phyloP scores from a whole-genome alignment of 1,140 invertebrate species.

The Hydropsyche tenuis region DNA sequence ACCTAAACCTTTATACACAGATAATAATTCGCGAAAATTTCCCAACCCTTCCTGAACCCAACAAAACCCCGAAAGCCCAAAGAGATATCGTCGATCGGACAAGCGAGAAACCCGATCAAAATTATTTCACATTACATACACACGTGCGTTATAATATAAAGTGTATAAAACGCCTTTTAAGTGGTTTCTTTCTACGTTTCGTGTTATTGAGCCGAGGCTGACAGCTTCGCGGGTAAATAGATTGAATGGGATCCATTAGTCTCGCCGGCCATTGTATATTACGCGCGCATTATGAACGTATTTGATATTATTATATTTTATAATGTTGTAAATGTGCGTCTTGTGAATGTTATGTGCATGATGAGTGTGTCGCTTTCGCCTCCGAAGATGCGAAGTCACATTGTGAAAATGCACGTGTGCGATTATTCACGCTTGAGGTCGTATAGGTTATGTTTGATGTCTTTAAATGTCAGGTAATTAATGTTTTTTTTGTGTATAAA shows the following conservation, averaged over 20 bases:
- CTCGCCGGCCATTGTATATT: slow-evolving; percentile 32
- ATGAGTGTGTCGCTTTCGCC: no score
- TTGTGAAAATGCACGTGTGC: no score
- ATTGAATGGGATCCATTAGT: slow-evolving; percentile 50
- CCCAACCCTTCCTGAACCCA: not conserved
- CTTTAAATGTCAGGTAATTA: no score
- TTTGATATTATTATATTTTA: no score
- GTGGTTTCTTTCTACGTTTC: slow-evolving; percentile 37
- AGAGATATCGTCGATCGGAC: slow-evolving; percentile 42
- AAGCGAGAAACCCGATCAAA: slow-evolving; percentile 46
- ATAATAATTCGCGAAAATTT: not conserved
- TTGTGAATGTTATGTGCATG: no score
- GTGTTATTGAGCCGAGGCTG: slow-evolving; percentile 43
- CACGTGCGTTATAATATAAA: slow-evolving; percentile 22
- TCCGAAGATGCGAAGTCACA: no score
- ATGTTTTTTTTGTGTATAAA: no score
- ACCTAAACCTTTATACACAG: not conserved
- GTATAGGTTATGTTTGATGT: no score
- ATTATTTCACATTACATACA: no score
- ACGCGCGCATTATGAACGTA: not conserved
- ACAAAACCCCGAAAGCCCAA: not conserved
- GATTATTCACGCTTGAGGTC: no score
- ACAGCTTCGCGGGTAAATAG: slow-evolving; percentile 50
- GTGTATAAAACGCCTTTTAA: slow-evolving; percentile 45
- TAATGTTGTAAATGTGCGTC: no score